Base-by-base conservation (phyloP, 1,140 invertebrate species). In the Cydia amplana region DNA sequence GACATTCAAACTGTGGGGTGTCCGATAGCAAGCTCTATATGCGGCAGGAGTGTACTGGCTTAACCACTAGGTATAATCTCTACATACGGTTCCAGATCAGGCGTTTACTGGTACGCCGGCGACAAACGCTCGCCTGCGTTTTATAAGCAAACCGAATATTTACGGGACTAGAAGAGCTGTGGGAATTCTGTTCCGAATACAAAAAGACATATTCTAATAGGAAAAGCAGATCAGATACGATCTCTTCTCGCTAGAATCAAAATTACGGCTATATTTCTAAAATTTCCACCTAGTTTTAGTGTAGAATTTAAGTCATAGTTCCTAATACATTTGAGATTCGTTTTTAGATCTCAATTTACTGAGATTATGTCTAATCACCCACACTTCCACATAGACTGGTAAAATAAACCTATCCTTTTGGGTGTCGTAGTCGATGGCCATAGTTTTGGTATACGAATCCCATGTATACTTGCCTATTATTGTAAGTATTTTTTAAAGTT, bases 251-350 rank as follows among this genome's bases (percentile, higher is more conserved):
- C 55, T 60, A 23, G 20, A 23, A 12, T 60, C 20, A 12, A 60
- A 60, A 60, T 60, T 23, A 12, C 55, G 55, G 55, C 55, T 23
- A 23, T 23, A n/a, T 60, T 60, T 60, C 55, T 2, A 55, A 55
- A 60, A 60, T 60, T 20, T 20, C 51, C 55, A 3, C 55, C 23
- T 12, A 60, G 55, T 60, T 60, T 60, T 60, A 60, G 55, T 60
- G 55, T 23, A 23, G 20, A 23, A 60, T 60, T 60, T 60, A 60
- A n/a, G 55, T 60, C 23, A 23, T 20, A n/a, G 55, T 60, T n/a
- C n/a, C n/a, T n/a, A 60, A 55, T 18, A 14, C 16, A 7, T 60
- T 60, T 18, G 55, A 60, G 20, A 60, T 60, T 60, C 12, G 55
- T 60, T 60, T 60, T 23, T 60, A 23, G 20, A 23, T 60, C 20